Evolutionary conservation across 2,888 invertebrate species (phyloP), one percentile per base, ranked within the genome.

Genomic region (Watsonalla cultraria): DNA sequence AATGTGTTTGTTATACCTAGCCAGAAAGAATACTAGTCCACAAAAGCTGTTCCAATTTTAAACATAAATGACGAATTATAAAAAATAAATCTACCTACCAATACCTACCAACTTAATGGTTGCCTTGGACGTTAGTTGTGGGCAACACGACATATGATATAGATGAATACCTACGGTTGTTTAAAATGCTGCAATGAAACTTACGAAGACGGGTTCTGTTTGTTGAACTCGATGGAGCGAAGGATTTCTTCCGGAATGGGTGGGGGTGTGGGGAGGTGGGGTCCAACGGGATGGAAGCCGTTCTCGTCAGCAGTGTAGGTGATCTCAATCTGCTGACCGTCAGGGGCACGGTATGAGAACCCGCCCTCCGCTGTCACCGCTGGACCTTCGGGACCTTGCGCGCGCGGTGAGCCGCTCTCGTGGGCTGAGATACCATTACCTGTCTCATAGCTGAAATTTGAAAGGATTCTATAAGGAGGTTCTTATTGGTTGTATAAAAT

Each of bases 301-400:
- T 94, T 94, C 77, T 95, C 94, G 70, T 95, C 95, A 13, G 95
- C 94, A 49, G 93, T 91, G 84, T 95, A 95, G 6, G 92, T 92
- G 56, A 94, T 82, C 14, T 92, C 89, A 68, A 94, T 93, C 68
- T 92, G 89, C 66, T 92, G 92, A 54, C 94, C 94, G 61, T 94
- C 94, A 0, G 94, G 94, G 2, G 94, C 92, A 45, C 92, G 92
- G 84, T 93, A 94, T 14, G 93, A 92, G 84, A 92, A 94, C 51
- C 91, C 92, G 5, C 94, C 94, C 65, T 94, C 93, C 0, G 94
- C 94, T 5, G 93, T 92, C 53, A 91, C 90, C 0, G 91, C 90
- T 7, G 84, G 90, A 8, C 89, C 86, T 58, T 92, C 92, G 7
- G 92, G 89, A 0, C 93, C 92, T 0, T 84, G 83, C 46, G 92